Conservation (phyloP, 2,888 invertebrate species). For the Schrankia costaestrigalis region DNA sequence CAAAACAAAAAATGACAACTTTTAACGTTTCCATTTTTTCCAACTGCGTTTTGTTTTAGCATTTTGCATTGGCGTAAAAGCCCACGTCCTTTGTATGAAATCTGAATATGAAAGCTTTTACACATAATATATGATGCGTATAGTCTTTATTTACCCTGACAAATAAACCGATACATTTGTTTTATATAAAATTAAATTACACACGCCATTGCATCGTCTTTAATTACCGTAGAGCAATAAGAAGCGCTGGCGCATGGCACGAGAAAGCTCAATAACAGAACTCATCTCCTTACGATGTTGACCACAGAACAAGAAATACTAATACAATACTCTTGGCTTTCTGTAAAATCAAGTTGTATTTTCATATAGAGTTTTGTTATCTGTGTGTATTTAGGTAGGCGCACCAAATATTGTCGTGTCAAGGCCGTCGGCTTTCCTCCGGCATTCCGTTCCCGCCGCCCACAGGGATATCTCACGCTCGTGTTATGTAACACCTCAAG, state of each 20-base stretch:
- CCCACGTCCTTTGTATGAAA: conserved; percentile 1
- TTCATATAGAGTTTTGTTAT: conserved; percentile 26
- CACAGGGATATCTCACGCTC: conserved; percentile 76
- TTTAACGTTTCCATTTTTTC: conserved; percentile 29
- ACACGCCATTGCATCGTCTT: conserved; percentile 43
- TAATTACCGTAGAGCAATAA: conserved; percentile 61
- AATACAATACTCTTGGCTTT: conserved; percentile 17
- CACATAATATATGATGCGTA: no score
- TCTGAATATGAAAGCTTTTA: no score
- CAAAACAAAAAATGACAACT: conserved; percentile 33
- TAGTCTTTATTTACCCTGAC: no score
- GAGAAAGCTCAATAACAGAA: conserved; percentile 64
- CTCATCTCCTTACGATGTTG: conserved; percentile 42
- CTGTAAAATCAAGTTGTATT: conserved; percentile 27
- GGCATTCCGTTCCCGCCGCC: conserved; percentile 75
- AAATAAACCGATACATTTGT: no score
- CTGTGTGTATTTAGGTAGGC: conserved; percentile 57
- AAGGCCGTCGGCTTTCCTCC: conserved; percentile 78
- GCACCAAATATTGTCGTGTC: conserved; percentile 76
- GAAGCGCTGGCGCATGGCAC: conserved; percentile 61
- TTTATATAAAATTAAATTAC: no score
- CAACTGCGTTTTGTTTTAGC: conserved; percentile 18
- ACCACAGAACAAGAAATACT: conserved; percentile 42
- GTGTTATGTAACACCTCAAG: conserved; percentile 66
- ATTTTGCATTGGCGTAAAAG: conserved; percentile 19